These are phyloP conservation scores for Dasypogon diadema DNA, from an alignment of 2,888 invertebrate species.

Conservation along the genomic window DNA sequence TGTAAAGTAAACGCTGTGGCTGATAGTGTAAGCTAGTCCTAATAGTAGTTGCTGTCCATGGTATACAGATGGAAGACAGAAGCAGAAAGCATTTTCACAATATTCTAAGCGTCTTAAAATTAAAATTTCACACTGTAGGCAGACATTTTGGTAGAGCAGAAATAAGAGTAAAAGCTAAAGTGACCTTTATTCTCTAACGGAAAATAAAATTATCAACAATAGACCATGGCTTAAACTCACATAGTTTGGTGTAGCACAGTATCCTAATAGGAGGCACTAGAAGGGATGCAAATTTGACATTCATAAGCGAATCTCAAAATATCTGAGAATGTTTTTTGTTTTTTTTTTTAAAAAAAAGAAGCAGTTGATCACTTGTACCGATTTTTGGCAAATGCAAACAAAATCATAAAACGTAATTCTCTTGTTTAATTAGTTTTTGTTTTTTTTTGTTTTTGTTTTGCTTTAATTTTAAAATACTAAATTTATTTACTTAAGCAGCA, in stretches of 20 bases:
- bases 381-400: conserved; percentile 33
- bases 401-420: conserved; percentile 34
- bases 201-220: conserved; percentile 70
- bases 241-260: conserved; percentile 67
- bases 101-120: conserved; percentile 47
- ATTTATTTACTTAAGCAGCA: conserved; percentile 51
- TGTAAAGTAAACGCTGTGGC: conserved; percentile 24
- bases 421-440: neutral
- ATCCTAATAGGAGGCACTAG: conserved; percentile 70
- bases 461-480: conserved; percentile 25
- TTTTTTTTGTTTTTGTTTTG: too few relatives aligned
- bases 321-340: conserved; percentile 40
- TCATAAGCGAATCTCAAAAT: conserved; percentile 54
- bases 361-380: conserved; percentile 25
- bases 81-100: conserved; percentile 52
- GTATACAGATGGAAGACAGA: conserved; percentile 44
- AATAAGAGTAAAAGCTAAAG: conserved; percentile 64
- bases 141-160: conserved; percentile 56
- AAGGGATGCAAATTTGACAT: conserved; percentile 62
- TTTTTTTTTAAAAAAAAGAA: conserved; percentile 14
- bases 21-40: conserved; percentile 39
- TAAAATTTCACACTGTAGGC: conserved; percentile 42
- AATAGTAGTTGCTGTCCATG: conserved; percentile 19
- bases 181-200: conserved; percentile 72
- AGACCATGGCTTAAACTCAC: conserved; percentile 56